Conservation (phyloP, 2,888 invertebrate genomes). For the Machimus rusticus region DNA sequence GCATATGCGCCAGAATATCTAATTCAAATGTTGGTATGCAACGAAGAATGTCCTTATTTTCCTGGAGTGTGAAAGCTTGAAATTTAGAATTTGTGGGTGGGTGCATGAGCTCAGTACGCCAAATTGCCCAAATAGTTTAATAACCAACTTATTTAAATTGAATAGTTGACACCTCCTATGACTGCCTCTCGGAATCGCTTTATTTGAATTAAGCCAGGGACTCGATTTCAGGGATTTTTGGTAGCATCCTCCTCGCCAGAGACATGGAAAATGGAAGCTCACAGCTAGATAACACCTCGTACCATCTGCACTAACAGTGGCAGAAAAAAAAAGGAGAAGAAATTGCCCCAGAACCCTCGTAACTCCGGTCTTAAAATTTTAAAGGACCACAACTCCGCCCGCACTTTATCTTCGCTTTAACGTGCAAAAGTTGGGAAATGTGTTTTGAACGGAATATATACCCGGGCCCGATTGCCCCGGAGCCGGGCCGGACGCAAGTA, state of each 20-base stretch:
- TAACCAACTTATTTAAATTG: not conserved
- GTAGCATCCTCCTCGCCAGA: not conserved
- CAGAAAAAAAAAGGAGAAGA: not conserved
- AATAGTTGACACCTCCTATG: not conserved
- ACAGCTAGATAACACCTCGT: not conserved
- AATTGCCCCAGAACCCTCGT: not conserved
- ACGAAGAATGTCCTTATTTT: not conserved
- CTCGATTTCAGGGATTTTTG: not conserved
- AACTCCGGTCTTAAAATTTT: not conserved
- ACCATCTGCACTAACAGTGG: not conserved
- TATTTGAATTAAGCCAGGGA: not conserved
- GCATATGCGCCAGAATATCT: not conserved
- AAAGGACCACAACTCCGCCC: not conserved
- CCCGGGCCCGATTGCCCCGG: not conserved
- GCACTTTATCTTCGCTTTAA: not conserved
- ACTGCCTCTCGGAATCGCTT: not conserved
- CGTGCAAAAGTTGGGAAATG: not conserved
- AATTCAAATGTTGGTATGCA: not conserved
- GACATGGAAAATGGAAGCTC: not conserved
- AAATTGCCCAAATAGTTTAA: not conserved
- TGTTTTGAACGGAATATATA: not conserved
- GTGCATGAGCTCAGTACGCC: not conserved
- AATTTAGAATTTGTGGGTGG: not conserved
- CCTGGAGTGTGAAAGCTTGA: not conserved
- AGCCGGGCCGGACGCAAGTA: not conserved